Conservation (phyloP, 1,140 invertebrate species). For the Agrilus planipennis region DNA sequence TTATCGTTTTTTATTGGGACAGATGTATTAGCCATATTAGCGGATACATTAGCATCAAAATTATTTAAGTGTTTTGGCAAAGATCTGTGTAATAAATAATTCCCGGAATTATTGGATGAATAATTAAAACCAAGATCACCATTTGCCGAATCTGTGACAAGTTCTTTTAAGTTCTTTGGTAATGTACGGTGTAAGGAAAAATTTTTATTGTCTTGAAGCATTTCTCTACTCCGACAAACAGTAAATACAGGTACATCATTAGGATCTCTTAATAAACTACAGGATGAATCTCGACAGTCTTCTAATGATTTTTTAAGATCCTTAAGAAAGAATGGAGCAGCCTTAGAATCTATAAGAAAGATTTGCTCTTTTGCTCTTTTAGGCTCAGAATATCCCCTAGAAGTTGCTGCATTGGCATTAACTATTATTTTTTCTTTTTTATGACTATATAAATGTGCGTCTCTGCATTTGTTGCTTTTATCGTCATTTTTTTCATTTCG, state of each 20-base stretch:
- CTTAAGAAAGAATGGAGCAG: too few species aligned
- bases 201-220: too few species aligned
- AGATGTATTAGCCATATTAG: slow-evolving; percentile 5
- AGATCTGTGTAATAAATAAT: slow-evolving; percentile 1
- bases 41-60: background rate
- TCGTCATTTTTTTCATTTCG: too few species aligned
- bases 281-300: too few species aligned
- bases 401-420: background rate
- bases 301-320: too few species aligned
- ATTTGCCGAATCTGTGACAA: slow-evolving; percentile 6
- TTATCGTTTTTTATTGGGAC: slow-evolving; percentile 1
- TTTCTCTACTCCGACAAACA: too few species aligned
- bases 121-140: slow-evolving; percentile 1
- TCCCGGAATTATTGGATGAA: background rate
- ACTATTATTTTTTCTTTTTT: too few species aligned
- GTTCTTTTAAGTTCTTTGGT: slow-evolving; percentile 21
- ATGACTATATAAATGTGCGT: too few species aligned
- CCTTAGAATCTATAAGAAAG: too few species aligned
- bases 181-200: slow-evolving; percentile 19
- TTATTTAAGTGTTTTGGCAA: slow-evolving; percentile 3
- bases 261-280: too few species aligned
- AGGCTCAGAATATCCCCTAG: background rate
- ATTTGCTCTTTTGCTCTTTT: too few species aligned
- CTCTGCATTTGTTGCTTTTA: too few species aligned
- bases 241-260: background rate